Percentiles rank a stretch among this genome's conserved stretches.
Evolutionary conservation across 2,888 invertebrate genomes (phyloP).

Genomic region (Patella caerulea): DNA sequence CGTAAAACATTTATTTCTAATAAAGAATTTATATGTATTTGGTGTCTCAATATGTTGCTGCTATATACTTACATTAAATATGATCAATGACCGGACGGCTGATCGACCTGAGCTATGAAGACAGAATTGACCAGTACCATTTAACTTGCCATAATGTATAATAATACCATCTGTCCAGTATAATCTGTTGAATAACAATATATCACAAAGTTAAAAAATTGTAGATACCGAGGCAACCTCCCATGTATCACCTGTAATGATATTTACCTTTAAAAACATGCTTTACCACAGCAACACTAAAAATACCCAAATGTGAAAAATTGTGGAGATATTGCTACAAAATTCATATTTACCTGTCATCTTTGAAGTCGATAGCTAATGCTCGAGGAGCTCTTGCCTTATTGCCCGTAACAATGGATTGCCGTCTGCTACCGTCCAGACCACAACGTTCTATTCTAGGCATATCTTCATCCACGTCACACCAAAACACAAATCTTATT

Average conservation of each 20-base stretch:
- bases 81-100: not conserved
- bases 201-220: too few relatives aligned
- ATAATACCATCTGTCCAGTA: not conserved
- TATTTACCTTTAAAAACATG: too few relatives aligned
- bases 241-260: too few relatives aligned
- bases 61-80: not conserved
- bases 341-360: constrained; percentile 23
- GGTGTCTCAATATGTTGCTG: too few relatives aligned
- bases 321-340: not conserved
- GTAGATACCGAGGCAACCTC: too few relatives aligned
- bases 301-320: too few relatives aligned
- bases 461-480: constrained; percentile 18
- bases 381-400: constrained; percentile 22
- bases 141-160: not conserved
- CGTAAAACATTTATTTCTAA: too few relatives aligned
- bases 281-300: too few relatives aligned
- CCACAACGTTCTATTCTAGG: constrained; percentile 30
- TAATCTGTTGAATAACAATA: not conserved
- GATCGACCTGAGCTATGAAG: not conserved
- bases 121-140: constrained; percentile 9
- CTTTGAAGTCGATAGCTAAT: constrained; percentile 31
- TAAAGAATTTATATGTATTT: too few relatives aligned
- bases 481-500: constrained; percentile 31
- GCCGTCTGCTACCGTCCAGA: constrained; percentile 22
- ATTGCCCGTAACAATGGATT: constrained; percentile 14